Conservation (phyloP, 2,797 vertebrate species). For the Galaxias olidus region DNA sequence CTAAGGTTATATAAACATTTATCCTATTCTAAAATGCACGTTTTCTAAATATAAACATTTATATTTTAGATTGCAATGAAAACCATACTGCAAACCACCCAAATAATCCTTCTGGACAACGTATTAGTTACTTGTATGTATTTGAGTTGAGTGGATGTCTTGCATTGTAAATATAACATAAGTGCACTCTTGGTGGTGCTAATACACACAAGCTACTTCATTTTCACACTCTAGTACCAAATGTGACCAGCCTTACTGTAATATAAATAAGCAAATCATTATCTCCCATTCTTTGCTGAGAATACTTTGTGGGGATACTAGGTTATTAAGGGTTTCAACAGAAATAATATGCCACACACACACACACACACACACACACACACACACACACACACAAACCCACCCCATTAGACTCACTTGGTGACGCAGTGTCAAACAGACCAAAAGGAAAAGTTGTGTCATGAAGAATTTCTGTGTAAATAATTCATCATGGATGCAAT, state of each 20-base stretch:
- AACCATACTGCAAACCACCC: too few species aligned
- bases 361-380: neutral
- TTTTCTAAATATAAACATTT: neutral
- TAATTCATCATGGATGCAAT: constrained; percentile 65
- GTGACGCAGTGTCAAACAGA: constrained; percentile 46
- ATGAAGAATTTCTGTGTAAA: constrained; percentile 52
- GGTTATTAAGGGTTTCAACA: too few species aligned
- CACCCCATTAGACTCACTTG: neutral
- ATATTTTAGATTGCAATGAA: neutral
- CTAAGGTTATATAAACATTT: too few species aligned
- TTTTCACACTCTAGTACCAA: neutral
- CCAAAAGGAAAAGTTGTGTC: constrained; percentile 30
- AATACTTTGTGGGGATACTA: too few species aligned
- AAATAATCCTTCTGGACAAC: neutral
- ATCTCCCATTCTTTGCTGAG: too few species aligned
- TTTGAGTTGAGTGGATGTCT: constrained; percentile 19
- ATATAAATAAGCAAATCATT: constrained; percentile 11
- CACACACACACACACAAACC: neutral
- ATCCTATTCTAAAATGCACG: too few species aligned
- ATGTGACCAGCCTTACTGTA: neutral
- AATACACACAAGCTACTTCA: too few species aligned
- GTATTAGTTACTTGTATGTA: neutral
- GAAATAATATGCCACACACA: neutral
- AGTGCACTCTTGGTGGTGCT: constrained; percentile 49
- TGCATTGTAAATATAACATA: too few species aligned